Percentiles rank a stretch among this genome's conserved stretches.
phyloP scores from a whole-genome alignment of 2,797 vertebrate genomes.

The Ptychadena robeensis region DNA sequence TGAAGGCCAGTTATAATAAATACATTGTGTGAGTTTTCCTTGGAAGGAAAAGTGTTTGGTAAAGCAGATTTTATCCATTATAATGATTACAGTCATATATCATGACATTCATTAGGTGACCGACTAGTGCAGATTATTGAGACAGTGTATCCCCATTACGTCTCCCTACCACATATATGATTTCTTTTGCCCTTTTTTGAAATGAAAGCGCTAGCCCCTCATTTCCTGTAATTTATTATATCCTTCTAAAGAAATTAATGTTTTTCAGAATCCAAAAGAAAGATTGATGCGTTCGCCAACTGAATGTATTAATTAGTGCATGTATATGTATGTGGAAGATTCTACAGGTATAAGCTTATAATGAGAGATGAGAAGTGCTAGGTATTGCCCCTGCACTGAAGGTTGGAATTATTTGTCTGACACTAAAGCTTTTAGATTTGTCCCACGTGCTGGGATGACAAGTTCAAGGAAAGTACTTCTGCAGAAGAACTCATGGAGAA shows the following conservation, averaged over 20 bases:
- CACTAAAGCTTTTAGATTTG: too few relatives aligned
- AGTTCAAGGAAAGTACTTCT: too few relatives aligned
- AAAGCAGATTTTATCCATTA: conserved; percentile 62
- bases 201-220: conserved; percentile 11
- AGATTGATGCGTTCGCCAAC: too few relatives aligned
- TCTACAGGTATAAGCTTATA: too few relatives aligned
- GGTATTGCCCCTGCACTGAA: too few relatives aligned
- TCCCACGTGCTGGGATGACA: too few relatives aligned
- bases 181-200: conserved; percentile 27
- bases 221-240: conserved; percentile 7
- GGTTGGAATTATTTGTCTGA: too few relatives aligned
- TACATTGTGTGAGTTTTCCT: conserved; percentile 56
- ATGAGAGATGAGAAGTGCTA: too few relatives aligned
- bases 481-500: too few relatives aligned
- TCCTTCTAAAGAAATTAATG: background rate
- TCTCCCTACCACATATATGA: conserved; percentile 3
- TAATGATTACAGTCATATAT: conserved; percentile 56
- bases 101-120: conserved; percentile 49
- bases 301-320: too few relatives aligned
- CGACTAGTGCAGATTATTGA: conserved; percentile 18
- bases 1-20: conserved; percentile 59
- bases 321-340: too few relatives aligned
- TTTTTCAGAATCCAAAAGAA: background rate
- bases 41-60: conserved; percentile 62
- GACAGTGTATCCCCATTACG: conserved; percentile 30